Conservation (phyloP, 2,888 invertebrate species). For the Tipula helvola region DNA sequence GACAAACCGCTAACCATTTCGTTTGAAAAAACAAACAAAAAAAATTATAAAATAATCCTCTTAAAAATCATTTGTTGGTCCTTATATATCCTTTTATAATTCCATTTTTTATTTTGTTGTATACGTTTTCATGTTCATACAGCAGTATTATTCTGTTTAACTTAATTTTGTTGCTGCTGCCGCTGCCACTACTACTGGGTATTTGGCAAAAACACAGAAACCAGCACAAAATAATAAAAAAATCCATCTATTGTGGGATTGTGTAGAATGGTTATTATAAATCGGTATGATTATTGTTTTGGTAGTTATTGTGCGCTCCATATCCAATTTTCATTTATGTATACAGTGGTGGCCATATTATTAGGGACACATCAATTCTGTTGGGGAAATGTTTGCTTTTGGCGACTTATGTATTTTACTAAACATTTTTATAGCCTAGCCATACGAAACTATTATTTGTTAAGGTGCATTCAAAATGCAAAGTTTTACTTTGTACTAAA, state of each 20-base stretch:
- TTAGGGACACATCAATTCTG: too few relatives aligned
- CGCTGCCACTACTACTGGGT: neutral
- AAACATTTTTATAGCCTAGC: too few relatives aligned
- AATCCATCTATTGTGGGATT: neutral
- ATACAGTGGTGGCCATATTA: too few relatives aligned
- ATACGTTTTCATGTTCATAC: neutral
- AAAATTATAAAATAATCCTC: neutral
- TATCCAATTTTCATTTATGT: neutral
- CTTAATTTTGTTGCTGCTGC: neutral
- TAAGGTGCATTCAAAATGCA: too few relatives aligned
- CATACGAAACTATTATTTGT: too few relatives aligned
- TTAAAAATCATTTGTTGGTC: slow-evolving; percentile 4
- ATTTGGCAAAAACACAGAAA: neutral
- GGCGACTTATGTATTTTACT: too few relatives aligned
- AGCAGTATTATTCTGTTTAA: neutral
- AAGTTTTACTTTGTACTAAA: too few relatives aligned
- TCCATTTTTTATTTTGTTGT: neutral
- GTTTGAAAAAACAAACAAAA: neutral
- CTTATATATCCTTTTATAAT: neutral
- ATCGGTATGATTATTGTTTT: neutral
- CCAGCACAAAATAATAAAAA: neutral
- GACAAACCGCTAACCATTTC: neutral
- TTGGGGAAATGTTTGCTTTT: too few relatives aligned
- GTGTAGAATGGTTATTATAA: neutral
- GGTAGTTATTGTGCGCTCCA: neutral